These are phyloP conservation scores for Hypena proboscidalis DNA, from an alignment of 2,888 invertebrate species.

Conservation along the genomic window DNA sequence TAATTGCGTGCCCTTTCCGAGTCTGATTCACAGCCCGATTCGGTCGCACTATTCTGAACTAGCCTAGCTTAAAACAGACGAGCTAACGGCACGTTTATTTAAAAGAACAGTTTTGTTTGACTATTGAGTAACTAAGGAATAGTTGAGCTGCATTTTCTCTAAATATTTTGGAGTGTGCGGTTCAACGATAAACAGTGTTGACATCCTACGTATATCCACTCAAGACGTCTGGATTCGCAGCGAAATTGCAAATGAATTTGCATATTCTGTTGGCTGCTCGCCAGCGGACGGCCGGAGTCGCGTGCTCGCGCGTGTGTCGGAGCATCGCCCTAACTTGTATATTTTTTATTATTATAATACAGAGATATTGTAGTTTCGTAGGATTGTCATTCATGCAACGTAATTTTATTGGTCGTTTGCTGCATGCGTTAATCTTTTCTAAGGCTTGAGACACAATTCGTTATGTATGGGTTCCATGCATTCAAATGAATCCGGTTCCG, in stretches of 20 bases:
- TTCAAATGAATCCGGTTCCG: too few relatives aligned
- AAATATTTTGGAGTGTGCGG: constrained; percentile 31
- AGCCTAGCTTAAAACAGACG: constrained; percentile 4
- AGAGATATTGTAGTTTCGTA: constrained; percentile 7
- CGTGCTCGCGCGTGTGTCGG: constrained; percentile 43
- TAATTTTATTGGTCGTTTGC: constrained; percentile 1
- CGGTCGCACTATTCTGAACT: constrained; percentile 28
- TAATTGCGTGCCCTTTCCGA: constrained; percentile 64
- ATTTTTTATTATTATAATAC: constrained; percentile 17
- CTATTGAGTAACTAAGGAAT: neutral
- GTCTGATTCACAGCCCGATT: constrained; percentile 62
- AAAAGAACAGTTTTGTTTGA: too few relatives aligned
- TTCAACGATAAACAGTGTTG: constrained; percentile 53
- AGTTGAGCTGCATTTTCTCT: constrained; percentile 2
- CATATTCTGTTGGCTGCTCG: constrained; percentile 66
- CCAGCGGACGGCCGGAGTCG: constrained; percentile 56
- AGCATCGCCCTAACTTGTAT: constrained; percentile 49
- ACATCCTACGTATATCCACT: constrained; percentile 53
- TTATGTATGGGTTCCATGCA: too few relatives aligned
- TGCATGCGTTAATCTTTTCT: too few relatives aligned
- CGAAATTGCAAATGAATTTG: constrained; percentile 73
- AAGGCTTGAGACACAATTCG: too few relatives aligned
- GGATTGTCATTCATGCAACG: constrained; percentile 9
- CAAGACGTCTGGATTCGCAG: constrained; percentile 56
- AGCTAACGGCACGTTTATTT: constrained; percentile 1